Evolutionary conservation across 2,113 vertebrate genomes (phyloP), one percentile per base, ranked within the genome.

Genomic region (Cyprinodon variegatus): DNA sequence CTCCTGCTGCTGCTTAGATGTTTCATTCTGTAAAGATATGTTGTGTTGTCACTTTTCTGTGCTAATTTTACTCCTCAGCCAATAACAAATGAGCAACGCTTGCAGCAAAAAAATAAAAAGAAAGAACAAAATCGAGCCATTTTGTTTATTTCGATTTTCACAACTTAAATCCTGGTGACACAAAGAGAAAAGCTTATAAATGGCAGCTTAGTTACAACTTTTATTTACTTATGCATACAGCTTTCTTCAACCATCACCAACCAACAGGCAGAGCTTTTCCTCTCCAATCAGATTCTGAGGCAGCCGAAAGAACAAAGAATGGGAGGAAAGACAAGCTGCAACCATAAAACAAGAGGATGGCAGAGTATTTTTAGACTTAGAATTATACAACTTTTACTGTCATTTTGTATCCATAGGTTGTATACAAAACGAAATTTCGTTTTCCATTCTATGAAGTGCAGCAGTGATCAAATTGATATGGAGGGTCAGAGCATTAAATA

Each of bases 41-140:
- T 68, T 39, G 70, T 61, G 72, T 64, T 37, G 39, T 72, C 78
- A 77, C 81, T 81, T 79, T 84, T 86, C 74, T 87, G 88, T 79
- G 72, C 43, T 40, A 10, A 78, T 70, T 74, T 74, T 37, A 60
- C 37, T 73, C 46, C 76, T 76, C 77, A 79, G 74, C 70, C 78
- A 66, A 65, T 79, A 38, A 41, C 12, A 64, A 2, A 39, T 8
- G 63, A 38, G 62, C 68, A 53, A 43, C n/a, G 17, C 20, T 57
- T 57, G 50, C 50, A 57, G 17, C 6, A 57, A 6, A 57, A 57
- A 57, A 53, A 53, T 29, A 29, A 29, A 29, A 29, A 29, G 29
- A 57, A 20, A 15, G 17, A 20, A 6, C 50, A 53, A 53, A 53
- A 53, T n/a, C 15, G 9, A 53, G 17, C 17, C 6, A 53, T 7